Base-by-base conservation (phyloP, 2,113 vertebrate genomes). In the Tupaia chinensis region DNA sequence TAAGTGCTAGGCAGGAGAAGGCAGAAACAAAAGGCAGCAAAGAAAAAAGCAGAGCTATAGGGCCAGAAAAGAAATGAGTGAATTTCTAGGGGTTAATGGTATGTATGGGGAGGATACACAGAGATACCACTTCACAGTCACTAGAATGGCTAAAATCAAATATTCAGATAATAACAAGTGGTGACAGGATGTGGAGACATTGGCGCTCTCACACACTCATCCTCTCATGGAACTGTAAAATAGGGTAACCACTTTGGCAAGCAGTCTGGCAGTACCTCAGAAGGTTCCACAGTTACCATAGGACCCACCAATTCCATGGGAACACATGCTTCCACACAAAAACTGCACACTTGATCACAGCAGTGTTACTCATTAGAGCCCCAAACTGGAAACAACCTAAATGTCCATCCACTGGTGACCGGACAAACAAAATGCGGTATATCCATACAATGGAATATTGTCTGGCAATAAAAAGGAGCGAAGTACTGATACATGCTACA, bases 111-210 rank as follows among this genome's bases (percentile, higher is more conserved):
- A 66, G 80, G 27, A 56, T 7, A 16, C 19, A 10, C 0, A 8
- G 83, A 70, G 92, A 78, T 44, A 91, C 11, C 53, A 27, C 88
- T 89, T 81, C 56, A 81, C 20, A 76, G 9, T 6, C 61, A 78
- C 54, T 27, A 60, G 79, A 15, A 79, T 11, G 44, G 69, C 65
- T 61, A 20, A 9, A 15, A 83, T 74, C 5, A 90, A 78, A 87
- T 56, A n/a, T 61, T 54, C 0, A 80, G 54, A 53, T 32, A 82
- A 60, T n/a, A 73, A 14, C 15, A 44, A 25, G 56, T 58, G 70
- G n/a, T 6, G 16, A 1, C 15, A 2, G 63, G 44, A 70, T 22
- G 65, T 44, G 15, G 17, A 72, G 11, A 73, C 32, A 17, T 3
- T n/a, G 15, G 65, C 77, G n/a, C 12, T 32, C 60, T 91, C 27